Percentiles rank a stretch among this genome's conserved stretches.
These are phyloP conservation scores for Cryptotermes secundus DNA, from an alignment of 1,140 invertebrate genomes.

Conservation along the genomic window DNA sequence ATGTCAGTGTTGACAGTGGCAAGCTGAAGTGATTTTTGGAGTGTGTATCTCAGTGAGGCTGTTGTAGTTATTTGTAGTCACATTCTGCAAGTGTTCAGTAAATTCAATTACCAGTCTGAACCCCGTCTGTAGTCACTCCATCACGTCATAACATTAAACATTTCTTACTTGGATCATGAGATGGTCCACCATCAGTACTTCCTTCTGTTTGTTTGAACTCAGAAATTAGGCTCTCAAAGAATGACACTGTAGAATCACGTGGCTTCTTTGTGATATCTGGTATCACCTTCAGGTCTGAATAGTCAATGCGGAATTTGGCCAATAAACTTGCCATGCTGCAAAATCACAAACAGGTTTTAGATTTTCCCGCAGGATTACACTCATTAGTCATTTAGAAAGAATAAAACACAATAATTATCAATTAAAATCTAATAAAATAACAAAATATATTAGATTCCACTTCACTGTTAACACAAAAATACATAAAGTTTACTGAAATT, in stretches of 20 bases:
- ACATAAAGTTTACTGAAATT: too few relatives aligned
- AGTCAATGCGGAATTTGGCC: constrained; percentile 96
- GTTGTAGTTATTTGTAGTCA: too few relatives aligned
- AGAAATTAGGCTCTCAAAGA: constrained; percentile 78
- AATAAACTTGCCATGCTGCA: constrained; percentile 89
- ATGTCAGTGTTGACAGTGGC: too few relatives aligned
- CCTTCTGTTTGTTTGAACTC: constrained; percentile 60
- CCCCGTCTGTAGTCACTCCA: too few relatives aligned
- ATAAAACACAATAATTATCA: too few relatives aligned
- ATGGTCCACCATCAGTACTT: constrained; percentile 46
- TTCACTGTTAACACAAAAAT: too few relatives aligned
- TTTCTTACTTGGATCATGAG: constrained; percentile 52
- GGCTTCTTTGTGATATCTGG: constrained; percentile 79
- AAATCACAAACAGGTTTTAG: constrained; percentile 35
- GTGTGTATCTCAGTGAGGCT: too few relatives aligned
- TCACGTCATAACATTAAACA: too few relatives aligned
- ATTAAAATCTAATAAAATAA: not conserved
- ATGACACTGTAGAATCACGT: constrained; percentile 66
- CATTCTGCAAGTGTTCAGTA: too few relatives aligned
- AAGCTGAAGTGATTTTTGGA: too few relatives aligned
- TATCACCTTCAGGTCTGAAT: constrained; percentile 87
- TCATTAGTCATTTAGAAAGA: not conserved
- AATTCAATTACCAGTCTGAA: too few relatives aligned
- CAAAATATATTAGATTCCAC: not conserved
- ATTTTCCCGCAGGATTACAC: not conserved